Conservation (phyloP, 2,113 vertebrate genomes). For the Puntigrus tetrazona region DNA sequence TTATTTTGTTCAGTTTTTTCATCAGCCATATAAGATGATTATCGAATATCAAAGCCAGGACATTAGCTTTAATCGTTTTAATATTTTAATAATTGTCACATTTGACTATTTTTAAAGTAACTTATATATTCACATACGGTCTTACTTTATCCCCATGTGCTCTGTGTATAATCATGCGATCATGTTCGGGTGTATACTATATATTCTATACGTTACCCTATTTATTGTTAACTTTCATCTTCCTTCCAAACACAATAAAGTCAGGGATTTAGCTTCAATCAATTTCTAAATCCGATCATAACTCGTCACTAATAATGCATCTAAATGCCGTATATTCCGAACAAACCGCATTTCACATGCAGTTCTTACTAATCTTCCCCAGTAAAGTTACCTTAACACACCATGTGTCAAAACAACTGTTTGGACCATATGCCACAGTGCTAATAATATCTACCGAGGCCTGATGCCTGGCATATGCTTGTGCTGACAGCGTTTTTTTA, state of each 20-base stretch:
- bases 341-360: background rate
- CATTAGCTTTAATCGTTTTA: background rate
- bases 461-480: background rate
- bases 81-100: too few relatives aligned
- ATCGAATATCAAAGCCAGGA: background rate
- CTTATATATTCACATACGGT: too few relatives aligned
- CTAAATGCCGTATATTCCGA: background rate
- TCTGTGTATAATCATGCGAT: too few relatives aligned
- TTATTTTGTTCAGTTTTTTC: background rate
- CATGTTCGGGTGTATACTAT: too few relatives aligned
- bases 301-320: background rate
- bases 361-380: slow-evolving; percentile 19
- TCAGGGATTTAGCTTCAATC: background rate
- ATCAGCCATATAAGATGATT: too few relatives aligned
- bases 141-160: too few relatives aligned
- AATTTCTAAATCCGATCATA: background rate
- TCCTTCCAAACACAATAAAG: too few relatives aligned
- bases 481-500: background rate
- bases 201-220: too few relatives aligned
- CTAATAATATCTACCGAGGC: background rate
- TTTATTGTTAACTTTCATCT: too few relatives aligned
- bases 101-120: too few relatives aligned
- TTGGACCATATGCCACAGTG: background rate
- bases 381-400: slow-evolving; percentile 27
- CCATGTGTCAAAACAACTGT: slow-evolving; percentile 20